These are phyloP conservation scores for Callipepla squamata DNA, from an alignment of 2,113 vertebrate species.

Conservation along the genomic window DNA sequence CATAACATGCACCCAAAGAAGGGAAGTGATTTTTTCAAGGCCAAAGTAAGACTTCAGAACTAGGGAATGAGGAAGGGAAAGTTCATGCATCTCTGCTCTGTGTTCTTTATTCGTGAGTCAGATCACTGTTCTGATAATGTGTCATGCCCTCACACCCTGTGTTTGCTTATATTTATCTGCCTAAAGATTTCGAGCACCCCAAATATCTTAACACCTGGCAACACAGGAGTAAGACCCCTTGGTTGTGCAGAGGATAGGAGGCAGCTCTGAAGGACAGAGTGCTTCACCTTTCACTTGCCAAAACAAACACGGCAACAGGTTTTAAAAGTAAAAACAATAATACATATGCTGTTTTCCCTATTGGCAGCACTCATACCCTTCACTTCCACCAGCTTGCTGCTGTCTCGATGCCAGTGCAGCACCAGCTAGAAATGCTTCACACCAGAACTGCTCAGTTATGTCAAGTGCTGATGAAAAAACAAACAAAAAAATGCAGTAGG, in stretches of 20 bases:
- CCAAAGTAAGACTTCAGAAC: neutral
- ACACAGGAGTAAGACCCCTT: neutral
- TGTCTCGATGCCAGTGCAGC: neutral
- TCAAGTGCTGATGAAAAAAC: neutral
- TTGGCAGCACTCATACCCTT: neutral
- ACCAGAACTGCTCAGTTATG: neutral
- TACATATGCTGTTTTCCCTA: accelerated
- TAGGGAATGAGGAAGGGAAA: neutral
- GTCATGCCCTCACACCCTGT: neutral
- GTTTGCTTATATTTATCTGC: neutral
- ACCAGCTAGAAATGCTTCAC: neutral
- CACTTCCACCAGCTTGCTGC: neutral
- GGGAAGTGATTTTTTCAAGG: neutral
- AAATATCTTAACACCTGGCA: neutral
- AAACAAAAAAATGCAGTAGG: neutral
- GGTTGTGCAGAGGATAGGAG: neutral
- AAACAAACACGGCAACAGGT: neutral
- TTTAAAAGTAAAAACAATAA: neutral
- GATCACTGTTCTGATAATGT: neutral
- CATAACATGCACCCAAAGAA: neutral
- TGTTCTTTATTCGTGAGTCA: neutral
- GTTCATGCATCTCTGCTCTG: neutral
- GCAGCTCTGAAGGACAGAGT: neutral
- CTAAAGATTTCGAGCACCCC: neutral
- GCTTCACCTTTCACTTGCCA: neutral